Evolutionary conservation across 1,140 invertebrate genomes (phyloP).

Genomic region (Tetranychus urticae): DNA sequence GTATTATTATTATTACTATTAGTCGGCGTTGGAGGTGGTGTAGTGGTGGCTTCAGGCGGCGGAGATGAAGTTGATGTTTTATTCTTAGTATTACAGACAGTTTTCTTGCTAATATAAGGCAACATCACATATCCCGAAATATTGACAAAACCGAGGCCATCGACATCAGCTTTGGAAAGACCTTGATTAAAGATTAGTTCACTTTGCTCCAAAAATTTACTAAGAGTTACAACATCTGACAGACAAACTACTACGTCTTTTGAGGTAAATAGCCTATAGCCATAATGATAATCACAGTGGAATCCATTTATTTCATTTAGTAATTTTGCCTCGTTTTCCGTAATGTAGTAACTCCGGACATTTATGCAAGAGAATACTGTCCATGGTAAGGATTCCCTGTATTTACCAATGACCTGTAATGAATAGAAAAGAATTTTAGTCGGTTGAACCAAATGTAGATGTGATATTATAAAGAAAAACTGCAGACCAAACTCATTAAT

Average conservation of each 20-base stretch:
- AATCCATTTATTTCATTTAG: slow-evolving; percentile 77
- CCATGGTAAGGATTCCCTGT: slow-evolving; percentile 16
- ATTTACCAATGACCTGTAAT: slow-evolving; percentile 35
- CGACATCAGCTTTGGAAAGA: slow-evolving; percentile 20
- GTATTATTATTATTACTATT: too few species aligned
- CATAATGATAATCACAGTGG: slow-evolving; percentile 68
- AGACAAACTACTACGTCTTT: slow-evolving; percentile 70
- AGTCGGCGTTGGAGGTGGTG: too few species aligned
- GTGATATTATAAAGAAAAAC: too few species aligned
- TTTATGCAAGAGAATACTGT: slow-evolving; percentile 39
- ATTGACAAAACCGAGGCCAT: slow-evolving; percentile 68
- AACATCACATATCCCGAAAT: slow-evolving; percentile 77
- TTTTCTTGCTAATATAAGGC: slow-evolving; percentile 45
- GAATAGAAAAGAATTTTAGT: background rate
- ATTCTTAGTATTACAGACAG: too few species aligned
- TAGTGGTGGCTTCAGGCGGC: too few species aligned
- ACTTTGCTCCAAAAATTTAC: slow-evolving; percentile 64
- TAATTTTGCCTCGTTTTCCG: slow-evolving; percentile 59
- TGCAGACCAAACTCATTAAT: too few species aligned
- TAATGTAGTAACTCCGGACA: slow-evolving; percentile 78
- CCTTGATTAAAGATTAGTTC: slow-evolving; percentile 41
- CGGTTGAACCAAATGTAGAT: too few species aligned
- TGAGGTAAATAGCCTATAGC: slow-evolving; percentile 58
- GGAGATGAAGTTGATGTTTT: too few species aligned
- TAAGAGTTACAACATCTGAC: slow-evolving; percentile 65